phyloP scores from a whole-genome alignment of 2,888 invertebrate species.

The Microctonus brassicae region DNA sequence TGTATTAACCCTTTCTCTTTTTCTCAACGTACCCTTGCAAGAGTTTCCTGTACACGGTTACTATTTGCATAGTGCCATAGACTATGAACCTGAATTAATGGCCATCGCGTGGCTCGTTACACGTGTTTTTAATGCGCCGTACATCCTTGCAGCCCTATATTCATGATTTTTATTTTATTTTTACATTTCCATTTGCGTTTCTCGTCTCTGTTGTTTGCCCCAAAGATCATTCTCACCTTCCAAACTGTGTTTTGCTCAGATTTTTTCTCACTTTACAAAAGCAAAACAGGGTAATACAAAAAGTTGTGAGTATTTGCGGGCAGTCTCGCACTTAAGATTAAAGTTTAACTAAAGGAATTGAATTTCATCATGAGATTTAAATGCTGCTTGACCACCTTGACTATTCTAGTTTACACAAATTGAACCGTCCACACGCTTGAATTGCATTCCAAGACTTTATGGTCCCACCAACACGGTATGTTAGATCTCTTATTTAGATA shows the following conservation, averaged over 20 bases:
- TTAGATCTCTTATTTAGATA: constrained; percentile 36
- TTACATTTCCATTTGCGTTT: background rate
- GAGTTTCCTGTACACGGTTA: constrained; percentile 63
- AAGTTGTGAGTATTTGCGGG: background rate
- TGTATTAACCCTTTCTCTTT: constrained; percentile 21
- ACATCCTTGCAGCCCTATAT: constrained; percentile 28
- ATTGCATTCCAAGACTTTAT: constrained; percentile 25
- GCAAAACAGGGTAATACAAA: background rate
- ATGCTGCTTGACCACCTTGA: constrained; percentile 17
- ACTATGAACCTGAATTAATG: constrained; percentile 59
- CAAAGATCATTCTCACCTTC: background rate
- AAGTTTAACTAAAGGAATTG: constrained; percentile 11
- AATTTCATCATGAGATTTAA: constrained; percentile 24
- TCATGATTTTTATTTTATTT: constrained; percentile 12
- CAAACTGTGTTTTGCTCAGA: background rate
- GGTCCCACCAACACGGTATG: constrained; percentile 26
- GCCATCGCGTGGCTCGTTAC: constrained; percentile 55
- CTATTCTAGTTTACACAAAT: constrained; percentile 33
- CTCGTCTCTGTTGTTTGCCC: constrained; percentile 14
- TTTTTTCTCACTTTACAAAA: background rate
- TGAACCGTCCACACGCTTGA: constrained; percentile 30
- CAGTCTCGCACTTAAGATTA: constrained; percentile 16
- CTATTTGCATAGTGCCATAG: constrained; percentile 56
- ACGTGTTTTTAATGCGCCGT: constrained; percentile 48
- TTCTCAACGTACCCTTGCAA: constrained; percentile 25